phyloP scores from a whole-genome alignment of 2,888 invertebrate species.

The Thymelicus lineola region DNA sequence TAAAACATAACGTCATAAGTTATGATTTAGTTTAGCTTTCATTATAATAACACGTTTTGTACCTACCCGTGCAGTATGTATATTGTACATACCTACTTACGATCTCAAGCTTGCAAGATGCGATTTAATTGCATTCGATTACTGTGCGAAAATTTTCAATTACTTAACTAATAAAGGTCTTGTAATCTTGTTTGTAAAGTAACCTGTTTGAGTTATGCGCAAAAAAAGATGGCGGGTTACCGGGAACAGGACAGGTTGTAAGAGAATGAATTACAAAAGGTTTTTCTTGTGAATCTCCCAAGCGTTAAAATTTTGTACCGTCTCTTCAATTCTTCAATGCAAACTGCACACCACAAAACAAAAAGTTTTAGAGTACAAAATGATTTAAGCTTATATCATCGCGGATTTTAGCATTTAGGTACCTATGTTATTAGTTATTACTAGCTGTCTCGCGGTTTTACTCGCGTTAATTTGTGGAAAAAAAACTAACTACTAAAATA shows the following conservation, averaged over 20 bases:
- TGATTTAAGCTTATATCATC: too few species aligned
- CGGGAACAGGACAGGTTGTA: slow-evolving; percentile 39
- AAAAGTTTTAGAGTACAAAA: too few species aligned
- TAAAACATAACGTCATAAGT: too few species aligned
- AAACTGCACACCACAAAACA: not conserved
- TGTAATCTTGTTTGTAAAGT: slow-evolving; percentile 10
- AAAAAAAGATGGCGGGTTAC: slow-evolving; percentile 23
- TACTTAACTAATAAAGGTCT: slow-evolving; percentile 9
- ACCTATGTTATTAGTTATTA: too few species aligned
- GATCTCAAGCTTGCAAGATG: not conserved
- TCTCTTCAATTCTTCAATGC: slow-evolving; percentile 17
- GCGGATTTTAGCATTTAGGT: too few species aligned
- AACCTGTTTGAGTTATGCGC: slow-evolving; percentile 26
- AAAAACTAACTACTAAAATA: too few species aligned
- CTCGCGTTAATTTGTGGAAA: too few species aligned
- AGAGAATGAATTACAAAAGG: slow-evolving; percentile 38
- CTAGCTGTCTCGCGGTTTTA: too few species aligned
- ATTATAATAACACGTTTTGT: too few species aligned
- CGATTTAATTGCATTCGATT: not conserved
- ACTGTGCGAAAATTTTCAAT: slow-evolving; percentile 5
- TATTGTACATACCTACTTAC: not conserved
- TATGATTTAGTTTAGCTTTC: too few species aligned
- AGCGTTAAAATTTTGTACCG: slow-evolving; percentile 28
- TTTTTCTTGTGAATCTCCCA: slow-evolving; percentile 36
- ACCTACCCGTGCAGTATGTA: not conserved